phyloP scores from a whole-genome alignment of 2,797 vertebrate species.

The Atherinosoma microstoma region DNA sequence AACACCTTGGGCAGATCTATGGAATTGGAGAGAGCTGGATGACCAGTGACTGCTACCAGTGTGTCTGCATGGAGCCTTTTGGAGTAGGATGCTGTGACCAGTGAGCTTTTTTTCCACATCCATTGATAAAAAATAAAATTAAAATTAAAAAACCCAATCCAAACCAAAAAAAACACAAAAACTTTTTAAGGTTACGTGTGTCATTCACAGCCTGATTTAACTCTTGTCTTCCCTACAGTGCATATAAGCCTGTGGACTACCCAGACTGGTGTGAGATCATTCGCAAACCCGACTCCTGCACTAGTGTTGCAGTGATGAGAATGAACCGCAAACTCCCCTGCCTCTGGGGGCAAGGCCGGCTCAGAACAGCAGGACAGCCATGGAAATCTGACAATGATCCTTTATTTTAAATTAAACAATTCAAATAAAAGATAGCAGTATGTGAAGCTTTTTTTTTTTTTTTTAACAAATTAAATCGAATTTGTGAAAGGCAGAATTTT shows the following conservation, averaged over 20 bases:
- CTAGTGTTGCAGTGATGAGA: conserved; percentile 82
- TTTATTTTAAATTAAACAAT: conserved; percentile 70
- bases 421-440: neutral
- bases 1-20: conserved; percentile 77
- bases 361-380: conserved; percentile 60
- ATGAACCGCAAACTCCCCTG: conserved; percentile 84
- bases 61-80: conserved; percentile 86
- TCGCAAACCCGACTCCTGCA: conserved; percentile 82
- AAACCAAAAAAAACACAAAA: neutral
- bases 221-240: conserved; percentile 56
- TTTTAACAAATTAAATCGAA: conserved; percentile 5
- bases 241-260: conserved; percentile 80
- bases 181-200: neutral
- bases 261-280: conserved; percentile 85
- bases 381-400: conserved; percentile 81
- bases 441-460: conserved; percentile 2
- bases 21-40: conserved; percentile 83
- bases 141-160: no score
- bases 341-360: conserved; percentile 77
- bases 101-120: conserved; percentile 65
- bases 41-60: conserved; percentile 80
- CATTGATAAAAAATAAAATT: no score
- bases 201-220: neutral
- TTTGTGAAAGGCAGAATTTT: neutral
- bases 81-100: conserved; percentile 86